Percentiles rank a stretch among this genome's conserved stretches.
Conservation (phyloP, 2,113 vertebrate species). For the Phyllopteryx taeniolatus region DNA sequence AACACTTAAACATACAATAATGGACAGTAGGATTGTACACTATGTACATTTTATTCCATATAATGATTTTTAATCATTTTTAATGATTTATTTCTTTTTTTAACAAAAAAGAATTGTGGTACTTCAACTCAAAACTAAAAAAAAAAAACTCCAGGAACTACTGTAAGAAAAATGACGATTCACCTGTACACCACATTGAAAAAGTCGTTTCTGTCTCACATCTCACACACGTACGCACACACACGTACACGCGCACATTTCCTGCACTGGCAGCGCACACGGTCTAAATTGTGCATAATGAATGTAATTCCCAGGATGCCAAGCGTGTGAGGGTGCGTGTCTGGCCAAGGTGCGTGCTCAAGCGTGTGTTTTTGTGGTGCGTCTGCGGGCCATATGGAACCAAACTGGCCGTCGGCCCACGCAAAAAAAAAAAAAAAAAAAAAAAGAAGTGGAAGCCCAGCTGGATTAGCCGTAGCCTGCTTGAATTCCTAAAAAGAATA, state of each 20-base stretch:
- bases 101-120: too few relatives aligned
- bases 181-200: background rate
- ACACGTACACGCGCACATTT: background rate
- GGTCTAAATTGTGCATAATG: background rate
- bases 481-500: constrained; percentile 42
- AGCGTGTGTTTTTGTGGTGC: constrained; percentile 21
- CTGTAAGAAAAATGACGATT: background rate
- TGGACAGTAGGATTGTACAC: too few relatives aligned
- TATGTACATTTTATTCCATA: too few relatives aligned
- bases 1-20: too few relatives aligned
- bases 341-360: constrained; percentile 1
- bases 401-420: background rate
- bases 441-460: constrained; percentile 27
- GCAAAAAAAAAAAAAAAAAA: constrained; percentile 13
- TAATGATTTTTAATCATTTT: too few relatives aligned
- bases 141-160: background rate
- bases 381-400: constrained; percentile 49
- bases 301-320: constrained; percentile 1
- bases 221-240: background rate
- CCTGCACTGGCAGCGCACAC: background rate
- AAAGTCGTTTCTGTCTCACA: background rate
- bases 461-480: constrained; percentile 31
- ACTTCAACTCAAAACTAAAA: too few relatives aligned
- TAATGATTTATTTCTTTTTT: too few relatives aligned
- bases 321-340: background rate